Base-by-base conservation (phyloP, 2,113 vertebrate species). In the Callionymus lyra region DNA sequence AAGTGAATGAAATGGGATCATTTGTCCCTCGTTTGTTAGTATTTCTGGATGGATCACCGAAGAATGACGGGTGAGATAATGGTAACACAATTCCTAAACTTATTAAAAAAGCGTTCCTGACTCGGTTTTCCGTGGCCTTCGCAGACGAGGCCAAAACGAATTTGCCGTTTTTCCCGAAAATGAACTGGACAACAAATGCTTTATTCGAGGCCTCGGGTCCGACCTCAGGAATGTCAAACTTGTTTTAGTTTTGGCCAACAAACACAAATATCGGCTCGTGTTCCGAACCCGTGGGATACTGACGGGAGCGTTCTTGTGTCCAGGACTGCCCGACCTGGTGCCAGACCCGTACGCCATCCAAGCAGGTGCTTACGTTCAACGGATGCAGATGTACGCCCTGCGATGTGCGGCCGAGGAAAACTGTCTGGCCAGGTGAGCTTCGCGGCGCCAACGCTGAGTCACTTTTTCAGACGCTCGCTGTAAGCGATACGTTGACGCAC, bases 381-480 rank as follows among this genome's bases (percentile, higher is more conserved):
- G 85, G 39, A 73, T 84, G 67, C 87, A 89, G 72, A 84, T 90
- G 82, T 90, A 86, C 3, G 84, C 86, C 4, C 83, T 90, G 16
- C 77, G 84, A 34, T 90, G 88, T 56, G 88, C 88, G 1, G 86
- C 88, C 0, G 88, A 90, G 59, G 88, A 90, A 56, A 88, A 87
- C 65, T 90, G 88, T 56, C 74, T 90, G 14, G 75, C 88, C 51
- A 87, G 88, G 88, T 90, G 70, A 68, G 12, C 16, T n/a, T n/a
- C 27, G 16, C 10, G 14, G n/a, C 53, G 59, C 69, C 68, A 72
- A 48, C 47, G 50, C 38, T 51, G 44, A 59, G 53, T 68, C 54
- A 69, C 11, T 31, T 50, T 34, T 35, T 41, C 48, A 53, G 62
- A 44, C 12, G n/a, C n/a, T n/a, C n/a, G n/a, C n/a, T n/a, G n/a